These are phyloP conservation scores for Solenopsis fugax DNA, from an alignment of 1,140 invertebrate genomes.

Conservation along the genomic window DNA sequence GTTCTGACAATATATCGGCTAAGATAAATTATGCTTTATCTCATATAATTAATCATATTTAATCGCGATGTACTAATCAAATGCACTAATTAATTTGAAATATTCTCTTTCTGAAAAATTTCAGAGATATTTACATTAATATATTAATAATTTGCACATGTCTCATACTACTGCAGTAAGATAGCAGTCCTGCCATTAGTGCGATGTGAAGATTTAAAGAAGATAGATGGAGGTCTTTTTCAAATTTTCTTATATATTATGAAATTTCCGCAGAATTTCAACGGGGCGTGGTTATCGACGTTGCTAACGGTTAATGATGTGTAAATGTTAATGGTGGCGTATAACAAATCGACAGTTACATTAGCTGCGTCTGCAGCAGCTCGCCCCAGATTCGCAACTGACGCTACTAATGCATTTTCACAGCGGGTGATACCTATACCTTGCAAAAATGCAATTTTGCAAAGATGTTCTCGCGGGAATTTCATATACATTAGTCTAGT, in stretches of 20 bases:
- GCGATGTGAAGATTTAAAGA: neutral
- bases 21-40: neutral
- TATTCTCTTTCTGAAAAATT: neutral
- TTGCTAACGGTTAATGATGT: conserved; percentile 42
- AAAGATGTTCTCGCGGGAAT: neutral
- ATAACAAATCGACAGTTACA: conserved; percentile 55
- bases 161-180: neutral
- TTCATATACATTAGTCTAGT: neutral
- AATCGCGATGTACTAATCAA: neutral
- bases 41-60: conserved; percentile 2
- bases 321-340: conserved; percentile 45
- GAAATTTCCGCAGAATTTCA: conserved; percentile 42
- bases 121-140: neutral
- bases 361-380: conserved; percentile 42
- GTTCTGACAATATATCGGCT: neutral
- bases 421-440: neutral
- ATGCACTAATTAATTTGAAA: neutral
- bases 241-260: conserved; percentile 35
- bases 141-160: neutral
- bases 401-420: conserved; percentile 21
- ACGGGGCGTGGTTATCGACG: conserved; percentile 9
- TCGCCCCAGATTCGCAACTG: neutral
- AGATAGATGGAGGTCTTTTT: conserved; percentile 14
- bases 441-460: conserved; percentile 15
- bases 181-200: neutral